These are phyloP conservation scores for Manacus vitellinus DNA, from an alignment of 2,113 vertebrate genomes.

Conservation along the genomic window DNA sequence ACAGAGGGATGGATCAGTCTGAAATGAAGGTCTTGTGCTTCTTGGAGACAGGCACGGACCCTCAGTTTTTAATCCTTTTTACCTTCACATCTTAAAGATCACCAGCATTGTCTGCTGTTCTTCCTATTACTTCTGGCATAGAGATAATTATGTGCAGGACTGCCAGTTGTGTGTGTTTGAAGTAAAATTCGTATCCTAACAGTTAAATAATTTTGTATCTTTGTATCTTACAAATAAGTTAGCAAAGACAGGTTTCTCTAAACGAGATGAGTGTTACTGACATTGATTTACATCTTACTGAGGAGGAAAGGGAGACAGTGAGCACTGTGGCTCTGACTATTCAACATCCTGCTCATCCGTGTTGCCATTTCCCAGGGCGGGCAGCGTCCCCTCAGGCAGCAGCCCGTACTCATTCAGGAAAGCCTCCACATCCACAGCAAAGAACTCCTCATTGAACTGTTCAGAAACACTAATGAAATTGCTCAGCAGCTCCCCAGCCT, in stretches of 20 bases:
- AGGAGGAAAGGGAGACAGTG: not conserved
- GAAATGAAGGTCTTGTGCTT: not conserved
- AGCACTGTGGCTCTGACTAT: slow-evolving; percentile 55
- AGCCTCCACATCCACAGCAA: slow-evolving; percentile 90
- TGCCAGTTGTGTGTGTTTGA: not conserved
- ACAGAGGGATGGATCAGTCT: not conserved
- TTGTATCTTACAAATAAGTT: not conserved
- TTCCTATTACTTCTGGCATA: not conserved
- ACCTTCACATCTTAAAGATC: not conserved
- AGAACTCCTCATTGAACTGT: slow-evolving; percentile 90
- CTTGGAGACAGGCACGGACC: not conserved
- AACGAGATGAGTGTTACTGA: slow-evolving; percentile 22
- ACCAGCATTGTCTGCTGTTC: not conserved
- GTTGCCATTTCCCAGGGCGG: slow-evolving; percentile 68
- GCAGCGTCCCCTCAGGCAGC: slow-evolving; percentile 87
- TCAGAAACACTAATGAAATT: slow-evolving; percentile 90
- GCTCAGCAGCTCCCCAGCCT: slow-evolving; percentile 92
- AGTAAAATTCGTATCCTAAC: not conserved
- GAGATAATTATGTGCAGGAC: not conserved
- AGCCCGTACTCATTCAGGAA: slow-evolving; percentile 95
- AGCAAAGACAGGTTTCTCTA: slow-evolving; percentile 44
- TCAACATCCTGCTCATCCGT: slow-evolving; percentile 81
- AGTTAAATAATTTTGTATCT: not conserved
- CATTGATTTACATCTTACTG: not conserved
- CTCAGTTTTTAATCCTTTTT: not conserved